phyloP scores from a whole-genome alignment of 2,797 vertebrate genomes.

The Oceanodroma leucorhoa region DNA sequence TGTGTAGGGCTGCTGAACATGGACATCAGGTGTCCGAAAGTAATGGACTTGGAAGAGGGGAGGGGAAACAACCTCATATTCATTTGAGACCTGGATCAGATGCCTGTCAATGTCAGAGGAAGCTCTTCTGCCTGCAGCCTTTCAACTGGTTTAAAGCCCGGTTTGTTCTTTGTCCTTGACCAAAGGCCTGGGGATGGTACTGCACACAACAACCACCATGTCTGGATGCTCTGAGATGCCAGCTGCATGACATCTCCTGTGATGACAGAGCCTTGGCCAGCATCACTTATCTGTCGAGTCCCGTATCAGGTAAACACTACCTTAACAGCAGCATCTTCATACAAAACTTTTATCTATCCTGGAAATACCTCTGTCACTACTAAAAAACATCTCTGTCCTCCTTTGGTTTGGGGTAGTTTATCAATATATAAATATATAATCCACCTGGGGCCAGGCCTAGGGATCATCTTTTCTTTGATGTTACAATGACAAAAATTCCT shows the following conservation, averaged over 20 bases:
- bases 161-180: not conserved
- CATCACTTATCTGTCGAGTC: not conserved
- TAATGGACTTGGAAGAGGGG: not conserved
- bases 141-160: not conserved
- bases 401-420: not conserved
- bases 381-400: not conserved
- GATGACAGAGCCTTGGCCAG: not conserved
- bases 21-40: not conserved
- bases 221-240: not conserved
- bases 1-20: not conserved
- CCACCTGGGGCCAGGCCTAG: not conserved
- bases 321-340: not conserved
- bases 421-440: not conserved
- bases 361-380: not conserved
- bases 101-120: not conserved
- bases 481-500: not conserved
- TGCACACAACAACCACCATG: not conserved
- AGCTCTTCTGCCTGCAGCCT: not conserved
- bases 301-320: not conserved
- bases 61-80: not conserved
- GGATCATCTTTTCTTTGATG: not conserved
- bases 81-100: not conserved
- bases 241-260: not conserved
- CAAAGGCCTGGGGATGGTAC: not conserved
- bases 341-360: not conserved